A percentile compares a stretch with the other conserved stretches of the same genome.
Conservation (phyloP, 1,140 invertebrate genomes). For the Myzus persicae region DNA sequence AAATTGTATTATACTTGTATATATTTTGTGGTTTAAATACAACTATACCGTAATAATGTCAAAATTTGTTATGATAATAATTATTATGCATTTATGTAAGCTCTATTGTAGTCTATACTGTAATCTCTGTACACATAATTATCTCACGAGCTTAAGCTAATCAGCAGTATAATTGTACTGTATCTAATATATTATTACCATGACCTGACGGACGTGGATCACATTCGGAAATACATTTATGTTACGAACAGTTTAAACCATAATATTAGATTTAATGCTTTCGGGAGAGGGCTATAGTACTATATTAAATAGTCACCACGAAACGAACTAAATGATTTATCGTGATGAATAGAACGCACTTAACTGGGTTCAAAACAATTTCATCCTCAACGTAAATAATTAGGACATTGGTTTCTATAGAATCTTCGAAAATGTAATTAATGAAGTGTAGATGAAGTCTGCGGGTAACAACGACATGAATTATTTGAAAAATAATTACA, state of each 20-base stretch:
- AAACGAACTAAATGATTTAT: slow-evolving; percentile 21
- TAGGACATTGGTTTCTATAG: background rate
- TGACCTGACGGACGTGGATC: background rate
- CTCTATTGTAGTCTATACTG: background rate
- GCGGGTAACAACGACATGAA: background rate
- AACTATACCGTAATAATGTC: no score
- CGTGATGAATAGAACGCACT: background rate
- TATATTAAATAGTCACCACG: background rate
- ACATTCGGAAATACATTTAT: background rate
- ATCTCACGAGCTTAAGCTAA: background rate
- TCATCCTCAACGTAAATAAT: background rate
- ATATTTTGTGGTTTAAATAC: no score
- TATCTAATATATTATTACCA: background rate
- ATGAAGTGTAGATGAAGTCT: background rate
- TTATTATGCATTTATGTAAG: background rate
- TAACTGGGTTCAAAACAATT: background rate
- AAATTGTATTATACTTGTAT: no score
- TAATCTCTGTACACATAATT: background rate
- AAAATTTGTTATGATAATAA: background rate
- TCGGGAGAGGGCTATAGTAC: background rate
- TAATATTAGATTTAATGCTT: background rate
- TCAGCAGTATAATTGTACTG: background rate
- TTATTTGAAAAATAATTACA: background rate
- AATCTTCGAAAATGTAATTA: background rate
- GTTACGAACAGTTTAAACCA: background rate